phyloP scores from a whole-genome alignment of 2,113 vertebrate species.

The Indicator maculatus region DNA sequence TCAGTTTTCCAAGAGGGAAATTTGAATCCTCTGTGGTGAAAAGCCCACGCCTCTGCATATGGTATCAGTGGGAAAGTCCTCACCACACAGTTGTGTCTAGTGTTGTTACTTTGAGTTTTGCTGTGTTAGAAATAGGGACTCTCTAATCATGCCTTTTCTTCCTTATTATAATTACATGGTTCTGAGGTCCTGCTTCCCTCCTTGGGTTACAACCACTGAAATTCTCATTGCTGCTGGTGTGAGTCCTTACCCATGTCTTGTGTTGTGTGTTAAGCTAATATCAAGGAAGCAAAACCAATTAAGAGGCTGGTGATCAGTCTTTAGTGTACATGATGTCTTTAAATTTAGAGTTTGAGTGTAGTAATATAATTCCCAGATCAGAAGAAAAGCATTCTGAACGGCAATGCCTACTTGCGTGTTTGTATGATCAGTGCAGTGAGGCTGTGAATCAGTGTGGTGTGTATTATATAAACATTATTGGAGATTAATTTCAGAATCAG shows the following conservation, averaged over 20 bases:
- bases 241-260: neutral
- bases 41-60: neutral
- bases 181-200: neutral
- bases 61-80: neutral
- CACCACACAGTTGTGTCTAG: neutral
- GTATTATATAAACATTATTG: neutral
- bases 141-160: neutral
- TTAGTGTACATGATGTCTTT: neutral
- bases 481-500: neutral
- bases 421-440: neutral
- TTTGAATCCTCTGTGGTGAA: neutral
- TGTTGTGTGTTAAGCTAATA: neutral
- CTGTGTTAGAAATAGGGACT: neutral
- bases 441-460: neutral
- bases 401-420: neutral
- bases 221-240: neutral
- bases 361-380: neutral
- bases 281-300: neutral
- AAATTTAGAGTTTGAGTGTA: neutral
- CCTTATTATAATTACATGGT: neutral
- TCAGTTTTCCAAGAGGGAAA: neutral
- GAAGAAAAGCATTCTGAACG: neutral
- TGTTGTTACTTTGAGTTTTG: neutral
- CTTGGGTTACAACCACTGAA: neutral
- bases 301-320: neutral